phyloP scores from a whole-genome alignment of 2,888 invertebrate genomes.

The Dolichomitus sp. region DNA sequence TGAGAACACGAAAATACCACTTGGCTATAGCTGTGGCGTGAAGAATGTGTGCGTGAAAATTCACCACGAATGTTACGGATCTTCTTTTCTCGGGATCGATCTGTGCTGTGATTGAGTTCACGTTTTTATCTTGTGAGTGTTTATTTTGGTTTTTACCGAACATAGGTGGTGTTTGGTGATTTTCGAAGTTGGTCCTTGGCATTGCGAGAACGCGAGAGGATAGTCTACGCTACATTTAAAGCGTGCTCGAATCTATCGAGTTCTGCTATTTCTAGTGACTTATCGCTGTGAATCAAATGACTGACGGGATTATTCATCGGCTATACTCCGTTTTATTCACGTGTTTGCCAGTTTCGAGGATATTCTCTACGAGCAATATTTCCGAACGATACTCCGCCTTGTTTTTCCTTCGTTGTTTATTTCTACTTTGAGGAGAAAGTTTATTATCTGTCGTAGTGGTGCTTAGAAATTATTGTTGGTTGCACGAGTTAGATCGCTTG shows the following conservation, averaged over 20 bases:
- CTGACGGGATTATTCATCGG: conserved; percentile 19
- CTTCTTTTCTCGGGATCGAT: not conserved
- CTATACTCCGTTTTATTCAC: not conserved
- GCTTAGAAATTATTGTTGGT: not conserved
- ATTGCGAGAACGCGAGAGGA: conserved; percentile 4
- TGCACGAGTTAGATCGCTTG: conserved; percentile 3
- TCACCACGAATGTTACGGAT: conserved; percentile 3
- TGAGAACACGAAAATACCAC: not conserved
- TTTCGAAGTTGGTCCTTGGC: conserved; percentile 1
- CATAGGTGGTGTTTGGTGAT: conserved; percentile 13
- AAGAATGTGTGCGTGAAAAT: not conserved
- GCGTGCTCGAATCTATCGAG: not conserved
- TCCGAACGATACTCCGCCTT: not conserved
- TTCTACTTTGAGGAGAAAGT: not conserved
- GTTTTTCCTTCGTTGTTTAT: not conserved
- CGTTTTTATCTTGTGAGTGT: conserved; percentile 2
- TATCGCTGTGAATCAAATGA: conserved; percentile 6
- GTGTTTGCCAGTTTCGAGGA: not conserved
- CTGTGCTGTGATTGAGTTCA: conserved; percentile 13
- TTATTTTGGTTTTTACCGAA: conserved; percentile 21
- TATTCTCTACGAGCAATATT: not conserved
- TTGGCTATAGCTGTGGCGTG: not conserved
- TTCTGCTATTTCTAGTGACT: conserved; percentile 3
- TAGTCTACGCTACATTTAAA: not conserved
- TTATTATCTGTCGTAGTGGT: not conserved